Evolutionary conservation across 1,140 invertebrate genomes (phyloP).

Genomic region (Calliopsis andreniformis): DNA sequence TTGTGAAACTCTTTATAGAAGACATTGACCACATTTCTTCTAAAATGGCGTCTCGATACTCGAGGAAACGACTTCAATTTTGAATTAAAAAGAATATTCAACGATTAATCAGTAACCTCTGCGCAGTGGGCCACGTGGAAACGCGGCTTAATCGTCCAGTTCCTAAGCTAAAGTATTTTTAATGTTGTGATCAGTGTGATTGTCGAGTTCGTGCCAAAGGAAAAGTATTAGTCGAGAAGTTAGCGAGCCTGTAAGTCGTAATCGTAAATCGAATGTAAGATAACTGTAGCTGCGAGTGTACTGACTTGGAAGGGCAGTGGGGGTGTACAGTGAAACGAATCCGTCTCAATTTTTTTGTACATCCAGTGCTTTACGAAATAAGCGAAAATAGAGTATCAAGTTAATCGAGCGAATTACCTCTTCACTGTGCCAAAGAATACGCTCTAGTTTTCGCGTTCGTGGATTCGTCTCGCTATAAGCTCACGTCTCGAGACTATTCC

Average conservation of each 20-base stretch:
- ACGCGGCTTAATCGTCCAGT: not conserved
- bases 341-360: conserved; percentile 54
- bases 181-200: conserved; percentile 55
- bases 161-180: conserved; percentile 52
- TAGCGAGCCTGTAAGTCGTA: conserved; percentile 8
- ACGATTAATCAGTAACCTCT: too few species aligned
- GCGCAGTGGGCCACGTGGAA: too few species aligned
- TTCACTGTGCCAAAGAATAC: conserved; percentile 63
- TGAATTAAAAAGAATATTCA: too few species aligned
- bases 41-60: too few species aligned
- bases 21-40: too few species aligned
- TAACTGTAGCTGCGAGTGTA: not conserved
- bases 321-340: conserved; percentile 54
- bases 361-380: conserved; percentile 38
- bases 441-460: conserved; percentile 52
- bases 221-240: conserved; percentile 33
- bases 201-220: conserved; percentile 54
- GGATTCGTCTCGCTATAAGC: conserved; percentile 3
- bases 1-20: too few species aligned
- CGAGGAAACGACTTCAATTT: too few species aligned
- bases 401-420: conserved; percentile 50
- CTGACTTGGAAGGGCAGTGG: not conserved
- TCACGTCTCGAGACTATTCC: too few species aligned
- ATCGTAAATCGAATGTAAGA: not conserved
- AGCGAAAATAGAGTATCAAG: not conserved